Evolutionary conservation across 1,140 invertebrate genomes (phyloP).

Genomic region (Musca vetustissima): DNA sequence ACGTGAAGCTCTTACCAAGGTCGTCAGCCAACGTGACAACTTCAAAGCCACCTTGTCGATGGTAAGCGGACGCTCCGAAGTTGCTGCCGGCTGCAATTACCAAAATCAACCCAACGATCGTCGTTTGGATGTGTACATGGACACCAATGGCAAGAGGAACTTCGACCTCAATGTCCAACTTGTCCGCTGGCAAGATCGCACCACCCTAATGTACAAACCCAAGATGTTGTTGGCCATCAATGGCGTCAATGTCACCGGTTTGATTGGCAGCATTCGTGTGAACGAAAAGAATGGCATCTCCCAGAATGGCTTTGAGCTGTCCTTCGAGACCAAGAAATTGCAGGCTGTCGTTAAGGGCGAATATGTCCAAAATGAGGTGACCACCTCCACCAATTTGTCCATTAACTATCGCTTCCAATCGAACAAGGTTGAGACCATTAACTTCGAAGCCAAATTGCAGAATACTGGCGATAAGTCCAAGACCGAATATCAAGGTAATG

Average conservation of each 20-base stretch:
- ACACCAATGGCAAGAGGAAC: constrained; percentile 67
- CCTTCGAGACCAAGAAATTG: constrained; percentile 63
- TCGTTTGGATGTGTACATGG: constrained; percentile 62
- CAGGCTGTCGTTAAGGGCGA: constrained; percentile 62
- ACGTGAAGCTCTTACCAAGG: constrained; percentile 61
- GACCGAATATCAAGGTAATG: constrained; percentile 64
- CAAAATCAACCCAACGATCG: constrained; percentile 64
- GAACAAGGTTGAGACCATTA: constrained; percentile 67
- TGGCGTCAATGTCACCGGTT: constrained; percentile 62
- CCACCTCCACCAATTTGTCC: constrained; percentile 53
- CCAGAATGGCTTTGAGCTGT: constrained; percentile 62
- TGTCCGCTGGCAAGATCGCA: constrained; percentile 56
- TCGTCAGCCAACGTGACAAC: constrained; percentile 60
- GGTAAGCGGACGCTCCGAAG: constrained; percentile 60
- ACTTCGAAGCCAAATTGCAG: constrained; percentile 65
- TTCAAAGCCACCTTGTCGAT: constrained; percentile 64
- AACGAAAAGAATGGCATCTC: constrained; percentile 62
- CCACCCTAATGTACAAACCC: constrained; percentile 63
- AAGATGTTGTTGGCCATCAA: constrained; percentile 66
- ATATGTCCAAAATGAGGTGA: constrained; percentile 55
- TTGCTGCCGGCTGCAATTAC: constrained; percentile 64
- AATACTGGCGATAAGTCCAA: constrained; percentile 63
- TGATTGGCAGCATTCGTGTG: constrained; percentile 59
- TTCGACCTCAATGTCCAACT: constrained; percentile 58
- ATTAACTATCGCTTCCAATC: constrained; percentile 65